Evolutionary conservation across 2,797 vertebrate species (phyloP).

Genomic region (Chromobotia macracanthus): DNA sequence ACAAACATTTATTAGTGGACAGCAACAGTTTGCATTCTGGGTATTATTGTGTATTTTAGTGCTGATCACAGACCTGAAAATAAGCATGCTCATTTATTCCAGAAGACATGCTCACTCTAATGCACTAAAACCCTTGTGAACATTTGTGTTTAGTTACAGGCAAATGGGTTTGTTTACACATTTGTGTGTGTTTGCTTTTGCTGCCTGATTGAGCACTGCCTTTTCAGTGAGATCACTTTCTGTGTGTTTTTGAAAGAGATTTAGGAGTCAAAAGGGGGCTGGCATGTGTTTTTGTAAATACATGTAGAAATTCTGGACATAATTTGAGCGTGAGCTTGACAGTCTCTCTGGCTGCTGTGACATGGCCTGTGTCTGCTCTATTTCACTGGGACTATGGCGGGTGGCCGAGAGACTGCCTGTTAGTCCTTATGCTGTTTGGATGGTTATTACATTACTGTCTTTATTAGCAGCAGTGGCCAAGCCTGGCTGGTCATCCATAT

Average conservation of each 20-base stretch:
- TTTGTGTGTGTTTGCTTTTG: constrained; percentile 39
- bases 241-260: constrained; percentile 21
- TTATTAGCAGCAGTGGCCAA: constrained; percentile 21
- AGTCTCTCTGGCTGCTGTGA: constrained; percentile 39
- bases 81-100: not conserved
- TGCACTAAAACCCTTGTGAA: not conserved
- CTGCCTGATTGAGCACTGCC: constrained; percentile 25
- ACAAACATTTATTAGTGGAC: constrained; percentile 6
- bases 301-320: constrained; percentile 31
- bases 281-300: constrained; percentile 31
- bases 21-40: not conserved
- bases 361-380: constrained; percentile 33
- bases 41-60: constrained; percentile 25
- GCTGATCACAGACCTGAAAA: constrained; percentile 14
- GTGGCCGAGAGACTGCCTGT: constrained; percentile 43
- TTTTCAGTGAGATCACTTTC: constrained; percentile 25
- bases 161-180: constrained; percentile 24
- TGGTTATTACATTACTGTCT: constrained; percentile 56
- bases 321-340: constrained; percentile 35
- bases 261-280: constrained; percentile 13
- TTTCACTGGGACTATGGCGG: constrained; percentile 35
- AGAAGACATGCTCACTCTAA: constrained; percentile 13
- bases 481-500: constrained; percentile 42
- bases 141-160: constrained; percentile 29
- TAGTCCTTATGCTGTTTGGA: constrained; percentile 27